Evolutionary conservation across 2,888 invertebrate species (phyloP).

Genomic region (Helleia helle): DNA sequence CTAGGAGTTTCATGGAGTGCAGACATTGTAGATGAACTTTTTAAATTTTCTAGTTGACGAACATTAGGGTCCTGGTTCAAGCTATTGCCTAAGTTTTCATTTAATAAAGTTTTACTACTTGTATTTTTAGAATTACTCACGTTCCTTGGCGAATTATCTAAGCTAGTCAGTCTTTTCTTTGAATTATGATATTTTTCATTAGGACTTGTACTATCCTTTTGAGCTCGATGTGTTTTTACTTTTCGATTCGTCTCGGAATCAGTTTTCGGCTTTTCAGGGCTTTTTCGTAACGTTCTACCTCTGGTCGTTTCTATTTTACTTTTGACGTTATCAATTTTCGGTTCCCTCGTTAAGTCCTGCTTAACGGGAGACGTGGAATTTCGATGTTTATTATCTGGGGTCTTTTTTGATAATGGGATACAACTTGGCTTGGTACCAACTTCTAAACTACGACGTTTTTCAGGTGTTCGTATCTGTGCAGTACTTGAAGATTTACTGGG

Average conservation of each 20-base stretch:
- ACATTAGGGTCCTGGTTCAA: conserved; percentile 37
- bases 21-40: conserved; percentile 50
- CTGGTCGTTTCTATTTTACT: conserved; percentile 42
- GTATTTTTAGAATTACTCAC: conserved; percentile 47
- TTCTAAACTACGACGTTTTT: conserved; percentile 53
- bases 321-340: conserved; percentile 39
- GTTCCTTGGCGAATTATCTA: conserved; percentile 63
- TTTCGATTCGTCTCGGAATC: conserved; percentile 55
- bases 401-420: conserved; percentile 60
- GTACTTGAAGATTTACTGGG: conserved; percentile 34
- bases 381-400: conserved; percentile 39
- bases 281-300: conserved; percentile 40
- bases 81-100: conserved; percentile 36
- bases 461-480: conserved; percentile 34
- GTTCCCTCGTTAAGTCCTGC: conserved; percentile 44
- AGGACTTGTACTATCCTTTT: conserved; percentile 65
- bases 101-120: conserved; percentile 49
- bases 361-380: conserved; percentile 52
- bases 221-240: conserved; percentile 63
- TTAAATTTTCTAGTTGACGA: conserved; percentile 37
- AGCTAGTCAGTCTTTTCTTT: conserved; percentile 74
- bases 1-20: conserved; percentile 61
- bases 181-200: conserved; percentile 70
- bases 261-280: conserved; percentile 59
- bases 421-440: conserved; percentile 48